phyloP scores from a whole-genome alignment of 1,140 invertebrate genomes.

The Solen grandis region DNA sequence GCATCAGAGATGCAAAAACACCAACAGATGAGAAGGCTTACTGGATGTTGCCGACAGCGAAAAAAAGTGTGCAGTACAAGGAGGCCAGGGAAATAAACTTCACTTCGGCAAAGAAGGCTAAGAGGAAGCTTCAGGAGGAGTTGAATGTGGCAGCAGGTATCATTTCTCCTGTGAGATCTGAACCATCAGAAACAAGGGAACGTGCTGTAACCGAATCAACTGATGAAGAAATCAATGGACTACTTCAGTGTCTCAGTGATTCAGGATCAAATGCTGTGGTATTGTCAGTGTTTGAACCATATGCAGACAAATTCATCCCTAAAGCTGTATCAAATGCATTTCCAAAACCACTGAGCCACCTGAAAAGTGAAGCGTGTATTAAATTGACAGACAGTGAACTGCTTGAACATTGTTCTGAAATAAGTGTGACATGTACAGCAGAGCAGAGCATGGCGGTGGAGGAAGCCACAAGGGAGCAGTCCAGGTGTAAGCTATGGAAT shows the following conservation, averaged over 20 bases:
- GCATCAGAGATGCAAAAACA: not conserved
- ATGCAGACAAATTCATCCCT: conserved; percentile 6
- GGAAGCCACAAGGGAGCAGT: conserved; percentile 49
- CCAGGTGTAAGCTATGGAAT: conserved; percentile 48
- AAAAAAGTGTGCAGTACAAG: conserved; percentile 2
- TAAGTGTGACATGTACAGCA: too few relatives aligned
- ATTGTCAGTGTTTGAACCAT: conserved; percentile 1
- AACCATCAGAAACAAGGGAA: not conserved
- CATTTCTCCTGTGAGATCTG: not conserved
- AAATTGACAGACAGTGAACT: too few relatives aligned
- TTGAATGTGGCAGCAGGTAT: not conserved
- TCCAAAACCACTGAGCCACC: conserved; percentile 2
- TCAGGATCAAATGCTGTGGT: not conserved
- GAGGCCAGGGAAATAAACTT: conserved; percentile 6
- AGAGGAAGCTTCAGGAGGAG: conserved; percentile 6
- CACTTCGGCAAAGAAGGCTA: conserved; percentile 8
- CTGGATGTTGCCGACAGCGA: conserved; percentile 21
- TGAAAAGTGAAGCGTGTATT: conserved; percentile 12
- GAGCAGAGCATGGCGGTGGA: too few relatives aligned
- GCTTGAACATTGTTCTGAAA: too few relatives aligned
- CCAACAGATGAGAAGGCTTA: conserved; percentile 22
- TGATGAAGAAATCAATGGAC: not conserved
- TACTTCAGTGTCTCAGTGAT: not conserved
- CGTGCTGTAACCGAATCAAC: not conserved
- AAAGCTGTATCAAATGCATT: not conserved